Base-by-base conservation (phyloP, 2,888 invertebrate genomes). In the Tholera decimalis region DNA sequence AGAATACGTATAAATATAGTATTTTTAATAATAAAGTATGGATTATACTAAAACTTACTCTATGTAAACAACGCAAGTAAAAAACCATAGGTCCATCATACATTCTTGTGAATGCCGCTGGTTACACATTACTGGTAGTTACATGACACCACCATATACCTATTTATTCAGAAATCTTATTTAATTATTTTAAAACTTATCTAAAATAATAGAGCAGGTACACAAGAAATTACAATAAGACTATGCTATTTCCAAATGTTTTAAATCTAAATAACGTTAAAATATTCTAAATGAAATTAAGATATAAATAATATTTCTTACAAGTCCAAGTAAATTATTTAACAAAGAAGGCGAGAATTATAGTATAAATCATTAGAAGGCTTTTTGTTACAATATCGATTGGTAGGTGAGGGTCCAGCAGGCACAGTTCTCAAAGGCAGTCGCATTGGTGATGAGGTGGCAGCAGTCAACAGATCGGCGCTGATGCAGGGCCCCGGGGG, bases 351-450 rank as follows among this genome's bases (percentile, higher is more conserved):
- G 51, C 90, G 86, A 58, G 85, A 89, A 74, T 91, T 85, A 67
- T 90, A 92, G 77, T 92, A 92, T 55, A 53, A 58, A 82, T 88
- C 88, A 47, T 59, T 81, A 18, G 81, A 59, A 35, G 88, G 86
- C 77, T 88, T 92, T 65, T 86, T 88, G 67, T 83, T 73, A 64
- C 77, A 77, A 41, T 72, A 73, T n/a, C 51, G 46, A 4, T 67
- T 61, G 44, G 58, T 41, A 18, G 51, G 33, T 7, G 68, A 57
- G 37, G 67, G 65, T 22, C 58, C 47, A 50, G 73, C 72, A 8
- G 87, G 69, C 2, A 80, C 63, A 2, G 85, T 84, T 30, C 74
- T 74, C 1, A 92, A 71, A 9, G 90, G 68, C 20, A 30, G 35
- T 37, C 56, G 35, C 28, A 68, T 24, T 9, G 56, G 91, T 0